Conservation (phyloP, 2,113 vertebrate species). For the Prionailurus viverrinus region DNA sequence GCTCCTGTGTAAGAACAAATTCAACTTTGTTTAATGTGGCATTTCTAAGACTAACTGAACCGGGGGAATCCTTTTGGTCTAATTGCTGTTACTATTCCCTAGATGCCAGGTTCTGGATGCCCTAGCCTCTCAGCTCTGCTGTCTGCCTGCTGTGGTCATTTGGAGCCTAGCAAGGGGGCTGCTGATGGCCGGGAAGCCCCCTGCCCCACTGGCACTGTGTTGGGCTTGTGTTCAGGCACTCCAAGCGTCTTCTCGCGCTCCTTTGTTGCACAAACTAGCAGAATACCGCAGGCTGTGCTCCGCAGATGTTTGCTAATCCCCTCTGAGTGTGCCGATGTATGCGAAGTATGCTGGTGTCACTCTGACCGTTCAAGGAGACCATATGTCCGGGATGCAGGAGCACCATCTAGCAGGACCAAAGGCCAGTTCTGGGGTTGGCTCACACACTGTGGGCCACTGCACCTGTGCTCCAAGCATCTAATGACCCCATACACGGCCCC, state of each 20-base stretch:
- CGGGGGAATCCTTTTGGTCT: background rate
- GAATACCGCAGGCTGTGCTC: background rate
- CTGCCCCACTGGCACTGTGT: background rate
- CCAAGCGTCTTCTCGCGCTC: background rate
- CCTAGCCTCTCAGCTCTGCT: background rate
- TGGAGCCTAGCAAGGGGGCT: background rate
- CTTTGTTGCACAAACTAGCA: background rate
- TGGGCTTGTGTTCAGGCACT: background rate
- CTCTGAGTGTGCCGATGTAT: background rate
- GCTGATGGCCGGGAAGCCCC: background rate
- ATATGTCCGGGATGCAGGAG: background rate
- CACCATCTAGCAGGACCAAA: background rate
- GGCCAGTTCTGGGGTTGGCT: background rate
- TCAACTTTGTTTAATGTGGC: background rate
- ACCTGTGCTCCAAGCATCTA: background rate
- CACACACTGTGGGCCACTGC: background rate
- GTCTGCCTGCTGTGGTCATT: background rate
- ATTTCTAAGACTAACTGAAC: conserved; percentile 42
- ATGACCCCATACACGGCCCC: background rate
- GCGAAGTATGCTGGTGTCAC: background rate
- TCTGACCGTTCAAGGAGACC: conserved; percentile 11
- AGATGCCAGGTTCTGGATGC: background rate
- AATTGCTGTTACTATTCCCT: background rate
- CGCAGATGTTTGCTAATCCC: conserved; percentile 27
- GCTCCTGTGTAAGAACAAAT: conserved; percentile 11